Evolutionary conservation across 1,140 invertebrate genomes (phyloP).

Genomic region (Thalassaphorura encarpata): DNA sequence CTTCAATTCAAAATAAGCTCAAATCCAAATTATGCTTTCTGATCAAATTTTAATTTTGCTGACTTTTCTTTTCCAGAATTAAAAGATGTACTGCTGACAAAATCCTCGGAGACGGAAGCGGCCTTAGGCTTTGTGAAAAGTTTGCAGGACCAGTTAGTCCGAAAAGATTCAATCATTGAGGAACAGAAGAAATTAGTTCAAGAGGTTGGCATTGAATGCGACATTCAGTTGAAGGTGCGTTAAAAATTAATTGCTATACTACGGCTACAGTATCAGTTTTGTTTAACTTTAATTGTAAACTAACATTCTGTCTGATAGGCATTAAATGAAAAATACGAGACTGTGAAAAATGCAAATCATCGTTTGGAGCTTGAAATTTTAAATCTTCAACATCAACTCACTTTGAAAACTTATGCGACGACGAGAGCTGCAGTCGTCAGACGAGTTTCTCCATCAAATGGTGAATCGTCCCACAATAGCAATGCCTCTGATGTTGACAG

Average conservation of each 20-base stretch:
- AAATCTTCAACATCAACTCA: conserved; percentile 47
- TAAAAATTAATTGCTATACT: no score
- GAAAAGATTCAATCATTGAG: conserved; percentile 42
- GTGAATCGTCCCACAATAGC: conserved; percentile 10
- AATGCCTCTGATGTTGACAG: conserved; percentile 27
- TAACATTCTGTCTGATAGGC: conserved; percentile 43
- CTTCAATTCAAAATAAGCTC: conserved; percentile 11
- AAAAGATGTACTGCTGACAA: conserved; percentile 35
- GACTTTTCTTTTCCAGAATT: background rate
- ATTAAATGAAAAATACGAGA: conserved; percentile 59
- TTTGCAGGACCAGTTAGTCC: conserved; percentile 40
- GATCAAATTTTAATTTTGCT: conserved; percentile 37
- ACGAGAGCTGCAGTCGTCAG: background rate
- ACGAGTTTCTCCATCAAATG: conserved; percentile 16
- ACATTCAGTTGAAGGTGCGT: conserved; percentile 42
- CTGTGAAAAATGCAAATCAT: conserved; percentile 54
- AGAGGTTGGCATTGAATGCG: conserved; percentile 44
- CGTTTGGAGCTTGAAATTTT: conserved; percentile 55
- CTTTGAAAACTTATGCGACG: background rate
- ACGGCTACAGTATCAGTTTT: conserved; percentile 6
- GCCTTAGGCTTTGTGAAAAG: conserved; percentile 42
- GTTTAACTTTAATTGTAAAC: background rate
- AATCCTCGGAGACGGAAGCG: conserved; percentile 42
- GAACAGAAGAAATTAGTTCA: conserved; percentile 44
- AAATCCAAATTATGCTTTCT: conserved; percentile 1